These are phyloP conservation scores for Lochmaea crataegi DNA, from an alignment of 2,888 invertebrate species.

Conservation along the genomic window DNA sequence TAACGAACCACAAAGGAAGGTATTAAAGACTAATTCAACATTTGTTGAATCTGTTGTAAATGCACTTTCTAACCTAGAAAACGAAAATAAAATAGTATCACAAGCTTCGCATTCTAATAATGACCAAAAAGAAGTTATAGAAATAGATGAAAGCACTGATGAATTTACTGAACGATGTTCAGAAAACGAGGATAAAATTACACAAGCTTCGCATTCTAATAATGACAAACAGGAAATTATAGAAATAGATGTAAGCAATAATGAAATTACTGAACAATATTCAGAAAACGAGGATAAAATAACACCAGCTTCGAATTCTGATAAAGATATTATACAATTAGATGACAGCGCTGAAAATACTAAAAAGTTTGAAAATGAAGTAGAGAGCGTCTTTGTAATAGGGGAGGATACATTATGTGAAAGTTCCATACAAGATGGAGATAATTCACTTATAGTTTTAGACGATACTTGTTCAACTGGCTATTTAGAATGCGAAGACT, in stretches of 20 bases:
- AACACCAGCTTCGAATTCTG: not conserved
- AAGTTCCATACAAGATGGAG: not conserved
- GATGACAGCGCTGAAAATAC: not conserved
- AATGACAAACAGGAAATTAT: not conserved
- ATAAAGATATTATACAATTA: not conserved
- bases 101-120: not conserved
- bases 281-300: not conserved
- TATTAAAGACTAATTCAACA: conserved; percentile 42
- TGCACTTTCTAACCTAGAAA: conserved; percentile 44
- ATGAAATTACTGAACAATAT: not conserved
- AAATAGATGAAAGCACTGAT: conserved; percentile 3
- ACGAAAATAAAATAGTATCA: conserved; percentile 22
- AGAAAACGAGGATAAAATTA: not conserved
- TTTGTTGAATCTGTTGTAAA: conserved; percentile 36
- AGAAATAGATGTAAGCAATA: not conserved
- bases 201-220: not conserved
- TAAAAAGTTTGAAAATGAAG: not conserved
- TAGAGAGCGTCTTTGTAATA: not conserved
- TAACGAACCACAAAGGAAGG: conserved; percentile 47
- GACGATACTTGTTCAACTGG: conserved; percentile 5
- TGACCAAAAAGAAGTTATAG: conserved; percentile 1
- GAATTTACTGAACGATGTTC: not conserved
- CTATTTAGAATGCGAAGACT: not conserved
- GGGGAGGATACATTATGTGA: conserved; percentile 1
- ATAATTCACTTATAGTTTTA: conserved; percentile 20